These are phyloP conservation scores for Rhopalosiphum padi DNA, from an alignment of 1,140 invertebrate species.

Conservation along the genomic window DNA sequence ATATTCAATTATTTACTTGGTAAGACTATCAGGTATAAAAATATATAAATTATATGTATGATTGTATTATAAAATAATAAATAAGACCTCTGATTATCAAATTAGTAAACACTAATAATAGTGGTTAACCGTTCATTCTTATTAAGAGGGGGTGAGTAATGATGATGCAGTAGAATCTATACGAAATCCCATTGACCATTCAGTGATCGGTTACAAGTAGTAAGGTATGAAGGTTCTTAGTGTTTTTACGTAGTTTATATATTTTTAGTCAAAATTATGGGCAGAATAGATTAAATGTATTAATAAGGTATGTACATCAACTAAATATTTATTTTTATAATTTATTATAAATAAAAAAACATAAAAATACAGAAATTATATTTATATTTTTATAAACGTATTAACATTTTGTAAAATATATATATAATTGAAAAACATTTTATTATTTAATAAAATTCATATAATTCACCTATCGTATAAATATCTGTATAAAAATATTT, in stretches of 20 bases:
- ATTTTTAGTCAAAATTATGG: not conserved
- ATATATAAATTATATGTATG: no score
- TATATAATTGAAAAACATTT: no score
- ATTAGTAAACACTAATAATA: not conserved
- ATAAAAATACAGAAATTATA: not conserved
- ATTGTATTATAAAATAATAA: not conserved
- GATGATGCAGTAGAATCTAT: not conserved
- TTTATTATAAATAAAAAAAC: not conserved
- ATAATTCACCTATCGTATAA: no score
- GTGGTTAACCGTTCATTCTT: not conserved
- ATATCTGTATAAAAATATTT: no score
- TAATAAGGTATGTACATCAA: not conserved
- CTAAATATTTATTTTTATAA: not conserved
- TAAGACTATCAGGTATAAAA: no score
- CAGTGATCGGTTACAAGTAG: not conserved
- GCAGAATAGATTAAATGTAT: not conserved
- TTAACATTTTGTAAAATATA: no score
- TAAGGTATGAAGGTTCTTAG: not conserved
- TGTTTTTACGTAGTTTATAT: not conserved
- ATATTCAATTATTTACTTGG: no score
- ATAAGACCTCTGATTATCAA: not conserved
- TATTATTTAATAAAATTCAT: no score
- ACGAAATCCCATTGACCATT: not conserved
- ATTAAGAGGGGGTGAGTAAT: not conserved
- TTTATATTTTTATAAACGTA: not conserved